Conservation (phyloP, 2,888 invertebrate genomes). For the Chalcis sispes region DNA sequence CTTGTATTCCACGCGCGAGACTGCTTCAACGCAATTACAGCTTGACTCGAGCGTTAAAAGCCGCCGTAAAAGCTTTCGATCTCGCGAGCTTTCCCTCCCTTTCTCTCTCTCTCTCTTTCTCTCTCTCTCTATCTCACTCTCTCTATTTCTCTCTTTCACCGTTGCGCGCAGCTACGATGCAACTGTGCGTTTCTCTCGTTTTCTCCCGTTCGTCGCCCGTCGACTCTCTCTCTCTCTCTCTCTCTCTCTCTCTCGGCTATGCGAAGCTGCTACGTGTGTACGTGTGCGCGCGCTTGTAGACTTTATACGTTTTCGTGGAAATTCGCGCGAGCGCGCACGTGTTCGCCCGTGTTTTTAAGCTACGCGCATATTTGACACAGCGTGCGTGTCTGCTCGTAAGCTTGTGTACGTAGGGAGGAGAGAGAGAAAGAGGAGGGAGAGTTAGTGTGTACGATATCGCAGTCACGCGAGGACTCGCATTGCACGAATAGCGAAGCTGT, state of each 20-base stretch:
- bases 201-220: neutral
- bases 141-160: too few relatives aligned
- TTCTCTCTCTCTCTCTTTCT: neutral
- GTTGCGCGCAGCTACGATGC: neutral
- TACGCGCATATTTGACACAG: too few relatives aligned
- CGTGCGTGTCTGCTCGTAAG: neutral
- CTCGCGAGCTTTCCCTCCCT: neutral
- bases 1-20: conserved; percentile 42
- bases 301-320: too few relatives aligned
- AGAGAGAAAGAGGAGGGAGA: too few relatives aligned
- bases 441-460: neutral
- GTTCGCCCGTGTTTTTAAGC: too few relatives aligned
- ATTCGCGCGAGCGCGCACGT: too few relatives aligned
- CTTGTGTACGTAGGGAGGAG: neutral
- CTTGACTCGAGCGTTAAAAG: conserved; percentile 61
- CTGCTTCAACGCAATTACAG: conserved; percentile 60
- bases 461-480: neutral
- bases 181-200: too few relatives aligned
- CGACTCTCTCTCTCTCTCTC: neutral
- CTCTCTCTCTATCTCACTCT: neutral
- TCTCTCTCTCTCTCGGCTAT: too few relatives aligned
- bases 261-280: neutral
- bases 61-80: conserved; percentile 58
- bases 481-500: neutral
- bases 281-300: neutral